Percentiles rank a stretch among this genome's conserved stretches.
Evolutionary conservation across 2,888 invertebrate species (phyloP).

Genomic region (Cryptophagus acutangulus): DNA sequence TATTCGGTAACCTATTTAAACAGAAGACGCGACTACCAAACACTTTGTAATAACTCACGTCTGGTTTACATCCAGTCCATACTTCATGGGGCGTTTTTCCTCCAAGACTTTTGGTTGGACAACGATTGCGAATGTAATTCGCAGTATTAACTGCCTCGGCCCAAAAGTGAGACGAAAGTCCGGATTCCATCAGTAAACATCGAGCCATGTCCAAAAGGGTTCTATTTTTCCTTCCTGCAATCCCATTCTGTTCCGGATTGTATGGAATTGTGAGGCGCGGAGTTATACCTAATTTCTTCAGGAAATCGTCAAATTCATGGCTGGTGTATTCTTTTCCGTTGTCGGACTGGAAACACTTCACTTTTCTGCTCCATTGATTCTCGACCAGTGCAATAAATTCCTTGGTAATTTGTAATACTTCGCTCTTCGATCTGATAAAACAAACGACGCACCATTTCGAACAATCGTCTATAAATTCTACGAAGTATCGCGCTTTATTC

Average conservation of each 20-base stretch:
- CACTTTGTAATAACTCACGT: constrained; percentile 23
- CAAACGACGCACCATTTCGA: constrained; percentile 24
- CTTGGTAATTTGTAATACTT: constrained; percentile 21
- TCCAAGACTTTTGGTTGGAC: too few species aligned
- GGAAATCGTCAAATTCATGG: constrained; percentile 17
- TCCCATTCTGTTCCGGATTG: constrained; percentile 26
- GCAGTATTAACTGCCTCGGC: too few species aligned
- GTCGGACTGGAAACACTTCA: constrained; percentile 23
- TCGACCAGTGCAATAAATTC: constrained; percentile 22
- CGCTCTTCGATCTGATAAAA: constrained; percentile 25
- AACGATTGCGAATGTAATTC: too few species aligned
- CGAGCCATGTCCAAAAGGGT: too few species aligned
- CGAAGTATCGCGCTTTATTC: constrained; percentile 22
- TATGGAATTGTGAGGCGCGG: constrained; percentile 20
- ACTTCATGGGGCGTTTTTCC: constrained; percentile 30
- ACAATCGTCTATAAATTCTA: constrained; percentile 30
- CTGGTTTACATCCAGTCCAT: constrained; percentile 26
- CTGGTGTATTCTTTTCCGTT: constrained; percentile 23
- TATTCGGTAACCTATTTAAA: constrained; percentile 18
- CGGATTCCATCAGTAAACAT: too few species aligned
- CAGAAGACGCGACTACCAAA: too few species aligned
- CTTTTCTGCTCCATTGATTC: constrained; percentile 22
- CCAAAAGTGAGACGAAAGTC: too few species aligned
- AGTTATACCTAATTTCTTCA: constrained; percentile 20
- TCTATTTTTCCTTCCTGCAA: constrained; percentile 19